phyloP scores from a whole-genome alignment of 2,888 invertebrate genomes.

The Busseola fusca region DNA sequence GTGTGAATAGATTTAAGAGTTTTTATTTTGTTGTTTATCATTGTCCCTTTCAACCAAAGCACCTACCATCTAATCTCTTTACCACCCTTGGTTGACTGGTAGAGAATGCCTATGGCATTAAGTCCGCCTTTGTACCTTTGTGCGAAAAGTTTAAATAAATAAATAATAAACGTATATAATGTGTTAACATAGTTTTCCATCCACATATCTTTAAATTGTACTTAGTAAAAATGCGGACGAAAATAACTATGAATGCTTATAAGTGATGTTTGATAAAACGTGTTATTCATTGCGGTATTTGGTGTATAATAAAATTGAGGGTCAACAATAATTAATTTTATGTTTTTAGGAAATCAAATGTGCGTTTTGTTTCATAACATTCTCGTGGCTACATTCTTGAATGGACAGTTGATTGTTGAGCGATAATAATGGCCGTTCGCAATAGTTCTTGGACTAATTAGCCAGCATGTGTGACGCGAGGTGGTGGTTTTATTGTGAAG shows the following conservation, averaged over 20 bases:
- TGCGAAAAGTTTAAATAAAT: too few relatives aligned
- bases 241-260: constrained; percentile 2
- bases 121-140: too few relatives aligned
- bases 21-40: too few relatives aligned
- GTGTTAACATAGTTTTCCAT: neutral
- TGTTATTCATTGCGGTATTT: constrained; percentile 34
- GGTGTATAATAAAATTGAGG: constrained; percentile 48
- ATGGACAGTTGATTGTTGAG: constrained; percentile 59
- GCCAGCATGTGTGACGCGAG: constrained; percentile 72
- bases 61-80: too few relatives aligned
- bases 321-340: constrained; percentile 53
- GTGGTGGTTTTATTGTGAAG: constrained; percentile 25
- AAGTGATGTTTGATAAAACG: constrained; percentile 1
- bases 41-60: too few relatives aligned
- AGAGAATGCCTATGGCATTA: too few relatives aligned
- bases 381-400: constrained; percentile 56
- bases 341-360: constrained; percentile 56
- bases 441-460: constrained; percentile 75
- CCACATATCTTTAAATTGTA: constrained; percentile 10
- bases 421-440: constrained; percentile 53
- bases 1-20: too few relatives aligned
- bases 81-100: too few relatives aligned
- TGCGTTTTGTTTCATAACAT: constrained; percentile 55
- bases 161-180: too few relatives aligned
- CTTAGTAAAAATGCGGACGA: constrained; percentile 30